Evolutionary conservation across 2,797 vertebrate genomes (phyloP).

Genomic region (Sitta carolinensis): DNA sequence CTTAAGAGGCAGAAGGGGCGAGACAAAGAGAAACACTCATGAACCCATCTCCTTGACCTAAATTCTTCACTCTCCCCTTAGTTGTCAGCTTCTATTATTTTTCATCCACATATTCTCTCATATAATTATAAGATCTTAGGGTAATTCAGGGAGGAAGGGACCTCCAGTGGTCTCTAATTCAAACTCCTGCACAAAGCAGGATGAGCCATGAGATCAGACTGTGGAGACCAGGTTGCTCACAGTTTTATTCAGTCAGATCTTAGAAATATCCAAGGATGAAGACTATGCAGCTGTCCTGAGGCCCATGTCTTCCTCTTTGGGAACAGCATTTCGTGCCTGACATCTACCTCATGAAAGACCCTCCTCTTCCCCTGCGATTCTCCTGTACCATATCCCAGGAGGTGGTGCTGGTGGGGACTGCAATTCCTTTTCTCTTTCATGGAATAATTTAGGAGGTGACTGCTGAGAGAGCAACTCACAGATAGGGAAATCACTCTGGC

Average conservation of each 20-base stretch:
- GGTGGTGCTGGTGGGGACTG: background rate
- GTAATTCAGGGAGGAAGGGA: background rate
- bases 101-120: background rate
- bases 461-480: background rate
- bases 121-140: background rate
- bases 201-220: background rate
- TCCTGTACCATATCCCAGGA: background rate
- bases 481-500: background rate
- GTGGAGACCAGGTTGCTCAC: background rate
- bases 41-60: background rate
- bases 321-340: background rate
- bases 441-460: background rate
- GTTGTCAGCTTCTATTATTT: background rate
- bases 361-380: background rate
- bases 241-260: background rate
- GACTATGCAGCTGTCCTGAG: background rate
- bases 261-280: background rate
- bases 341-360: background rate
- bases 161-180: background rate
- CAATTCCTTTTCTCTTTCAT: background rate
- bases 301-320: background rate
- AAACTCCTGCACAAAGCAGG: background rate
- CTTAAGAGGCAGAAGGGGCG: background rate
- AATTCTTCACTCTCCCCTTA: background rate
- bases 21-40: background rate